Percentiles rank a stretch among this genome's conserved stretches.
phyloP scores from a whole-genome alignment of 2,113 vertebrate genomes.

The Pelodiscus sinensis region DNA sequence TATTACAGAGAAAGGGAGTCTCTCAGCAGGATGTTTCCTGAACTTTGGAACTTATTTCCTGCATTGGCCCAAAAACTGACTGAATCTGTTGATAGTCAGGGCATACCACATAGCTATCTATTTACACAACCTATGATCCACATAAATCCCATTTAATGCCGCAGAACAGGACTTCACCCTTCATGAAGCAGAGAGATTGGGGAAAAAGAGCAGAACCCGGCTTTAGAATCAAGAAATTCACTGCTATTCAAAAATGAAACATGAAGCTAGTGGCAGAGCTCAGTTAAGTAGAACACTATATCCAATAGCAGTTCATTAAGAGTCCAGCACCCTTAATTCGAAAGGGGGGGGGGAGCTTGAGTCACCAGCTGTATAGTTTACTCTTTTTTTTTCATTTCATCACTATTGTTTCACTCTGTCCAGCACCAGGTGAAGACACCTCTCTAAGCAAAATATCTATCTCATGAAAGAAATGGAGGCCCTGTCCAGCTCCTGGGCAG shows the following conservation, averaged over 20 bases:
- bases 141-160: accelerated
- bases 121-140: accelerated
- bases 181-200: accelerated
- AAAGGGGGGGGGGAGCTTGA: too few species aligned
- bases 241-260: background rate
- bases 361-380: background rate
- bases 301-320: background rate
- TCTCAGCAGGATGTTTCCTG: background rate
- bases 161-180: accelerated
- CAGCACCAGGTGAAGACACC: background rate
- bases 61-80: background rate
- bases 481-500: background rate
- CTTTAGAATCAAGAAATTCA: accelerated
- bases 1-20: background rate
- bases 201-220: accelerated
- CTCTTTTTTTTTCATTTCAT: background rate
- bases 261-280: background rate
- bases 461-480: background rate
- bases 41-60: background rate
- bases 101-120: slow-evolving; percentile 1
- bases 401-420: background rate
- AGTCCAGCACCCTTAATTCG: background rate
- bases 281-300: background rate
- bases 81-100: background rate
- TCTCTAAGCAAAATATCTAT: background rate